Base-by-base conservation (phyloP, 2,888 invertebrate genomes). In the Hypercompe scribonia region DNA sequence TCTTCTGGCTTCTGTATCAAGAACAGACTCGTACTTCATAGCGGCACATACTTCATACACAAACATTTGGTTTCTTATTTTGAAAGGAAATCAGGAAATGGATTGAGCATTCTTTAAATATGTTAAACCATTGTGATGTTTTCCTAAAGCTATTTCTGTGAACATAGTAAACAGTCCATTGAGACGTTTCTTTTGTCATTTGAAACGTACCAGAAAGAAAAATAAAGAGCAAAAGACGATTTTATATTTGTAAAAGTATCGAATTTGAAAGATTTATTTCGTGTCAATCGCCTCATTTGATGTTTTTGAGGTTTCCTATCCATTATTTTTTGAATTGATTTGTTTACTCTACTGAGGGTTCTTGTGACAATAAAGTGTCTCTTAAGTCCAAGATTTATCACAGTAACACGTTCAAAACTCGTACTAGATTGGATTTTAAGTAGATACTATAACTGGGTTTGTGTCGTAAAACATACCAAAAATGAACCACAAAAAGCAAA, bases 181-280 rank as follows among this genome's bases (percentile, higher is more conserved):
- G 63, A 50, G 74, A 54, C 76, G 75, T 76, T 79, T 80, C 82
- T 82, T 83, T 84, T 81, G 84, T 81, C 81, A 84, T 82, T 81
- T 66, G 77, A 84, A 78, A 78, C 77, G 73, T 70, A 77, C 73
- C 80, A 75, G 80, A 83, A 81, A 84, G 75, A 74, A 77, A 81
- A 79, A 79, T 75, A 78, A 80, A 78, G 69, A 70, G 24, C 69
- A 67, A 67, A 67, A 72, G 75, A 71, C 73, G 65, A 71, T 73
- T 72, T 70, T 78, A 68, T 77, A 73, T 81, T 81, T 80, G 74
- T 71, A 77, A 77, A 78, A 78, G 81, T 77, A 83, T 81, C 77
- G 78, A 76, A 79, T 83, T 81, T 76, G 72, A 78, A 78, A 78
- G 71, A 61, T 78, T 80, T 80, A 69, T 64, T 79, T 76, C 71